Conservation (phyloP, 2,113 vertebrate genomes). For the Cebus imitator region DNA sequence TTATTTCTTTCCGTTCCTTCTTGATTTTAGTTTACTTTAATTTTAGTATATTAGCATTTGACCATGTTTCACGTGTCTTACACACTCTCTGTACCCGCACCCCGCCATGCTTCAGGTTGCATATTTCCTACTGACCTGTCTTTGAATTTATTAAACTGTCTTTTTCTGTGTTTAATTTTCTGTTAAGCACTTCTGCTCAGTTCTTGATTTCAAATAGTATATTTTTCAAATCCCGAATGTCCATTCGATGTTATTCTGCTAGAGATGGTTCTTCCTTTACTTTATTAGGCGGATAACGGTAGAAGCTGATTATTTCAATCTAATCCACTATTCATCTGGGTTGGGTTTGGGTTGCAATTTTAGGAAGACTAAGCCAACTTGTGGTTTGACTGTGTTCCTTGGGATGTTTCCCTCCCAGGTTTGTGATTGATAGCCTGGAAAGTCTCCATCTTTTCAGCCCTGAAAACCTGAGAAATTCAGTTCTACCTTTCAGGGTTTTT, state of each 20-base stretch:
- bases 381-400: not conserved
- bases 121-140: not conserved
- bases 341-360: not conserved
- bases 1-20: not conserved
- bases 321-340: not conserved
- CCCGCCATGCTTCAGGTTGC: not conserved
- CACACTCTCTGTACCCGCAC: not conserved
- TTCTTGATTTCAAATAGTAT: not conserved
- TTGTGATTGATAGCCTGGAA: not conserved
- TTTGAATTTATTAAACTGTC: not conserved
- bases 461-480: not conserved
- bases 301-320: not conserved
- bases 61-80: not conserved
- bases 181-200: not conserved
- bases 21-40: not conserved
- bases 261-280: not conserved
- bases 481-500: not conserved
- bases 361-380: not conserved
- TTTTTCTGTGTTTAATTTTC: not conserved
- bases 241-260: not conserved
- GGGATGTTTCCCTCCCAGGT: not conserved
- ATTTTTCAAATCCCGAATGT: not conserved
- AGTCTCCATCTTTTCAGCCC: not conserved
- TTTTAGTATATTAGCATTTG: not conserved
- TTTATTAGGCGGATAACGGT: not conserved